Percentiles rank a stretch among this genome's conserved stretches.
Conservation (phyloP, 1,140 invertebrate genomes). For the Euborellia annulipes region DNA sequence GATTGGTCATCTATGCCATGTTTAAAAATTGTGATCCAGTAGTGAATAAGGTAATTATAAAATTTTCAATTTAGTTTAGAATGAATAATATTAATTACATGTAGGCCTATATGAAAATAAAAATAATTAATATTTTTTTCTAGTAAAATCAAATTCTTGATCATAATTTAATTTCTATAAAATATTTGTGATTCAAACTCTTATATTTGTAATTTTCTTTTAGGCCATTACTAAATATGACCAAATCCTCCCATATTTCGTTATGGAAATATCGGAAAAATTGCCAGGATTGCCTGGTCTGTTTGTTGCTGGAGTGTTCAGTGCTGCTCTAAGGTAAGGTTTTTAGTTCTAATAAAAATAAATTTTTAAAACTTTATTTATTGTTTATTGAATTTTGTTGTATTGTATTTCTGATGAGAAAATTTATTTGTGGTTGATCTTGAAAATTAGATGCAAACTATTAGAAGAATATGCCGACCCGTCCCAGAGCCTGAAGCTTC, state of each 20-base stretch:
- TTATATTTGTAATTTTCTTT: too few relatives aligned
- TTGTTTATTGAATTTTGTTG: background rate
- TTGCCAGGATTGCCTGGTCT: conserved; percentile 54
- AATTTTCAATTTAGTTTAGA: too few relatives aligned
- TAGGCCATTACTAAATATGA: conserved; percentile 37
- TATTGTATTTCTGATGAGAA: too few relatives aligned
- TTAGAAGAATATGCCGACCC: too few relatives aligned
- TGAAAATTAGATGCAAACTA: too few relatives aligned
- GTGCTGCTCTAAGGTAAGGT: conserved; percentile 46
- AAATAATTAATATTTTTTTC: too few relatives aligned
- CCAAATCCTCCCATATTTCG: conserved; percentile 50
- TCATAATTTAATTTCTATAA: too few relatives aligned
- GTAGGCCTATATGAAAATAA: too few relatives aligned
- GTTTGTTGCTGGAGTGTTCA: conserved; percentile 60
- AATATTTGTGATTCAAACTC: too few relatives aligned
- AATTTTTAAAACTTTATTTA: background rate
- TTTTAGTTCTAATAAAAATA: background rate
- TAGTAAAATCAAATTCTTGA: too few relatives aligned
- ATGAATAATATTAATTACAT: background rate
- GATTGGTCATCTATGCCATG: conserved; percentile 61
- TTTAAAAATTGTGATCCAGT: conserved; percentile 64
- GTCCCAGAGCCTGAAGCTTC: too few relatives aligned
- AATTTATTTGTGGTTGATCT: too few relatives aligned
- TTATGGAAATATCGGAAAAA: conserved; percentile 51
- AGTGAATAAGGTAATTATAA: conserved; percentile 30